Percentiles rank a stretch among this genome's conserved stretches.
phyloP scores from a whole-genome alignment of 2,113 vertebrate genomes.

The Hyla sarda region DNA sequence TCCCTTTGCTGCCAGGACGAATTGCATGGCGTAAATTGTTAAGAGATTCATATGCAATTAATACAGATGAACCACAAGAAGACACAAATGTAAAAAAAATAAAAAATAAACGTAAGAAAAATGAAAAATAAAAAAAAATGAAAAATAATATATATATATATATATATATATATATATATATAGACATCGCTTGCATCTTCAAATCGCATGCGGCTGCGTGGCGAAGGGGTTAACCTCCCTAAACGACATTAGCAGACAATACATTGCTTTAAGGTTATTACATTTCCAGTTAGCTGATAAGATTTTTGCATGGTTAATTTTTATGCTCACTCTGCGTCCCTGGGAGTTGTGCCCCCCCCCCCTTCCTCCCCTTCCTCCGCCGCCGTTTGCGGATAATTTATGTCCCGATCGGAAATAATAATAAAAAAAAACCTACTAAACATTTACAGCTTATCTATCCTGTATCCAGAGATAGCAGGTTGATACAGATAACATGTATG shows the following conservation, averaged over 20 bases:
- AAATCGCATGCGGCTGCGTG: neutral
- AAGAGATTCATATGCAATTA: too few relatives aligned
- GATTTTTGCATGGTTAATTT: conserved; percentile 58
- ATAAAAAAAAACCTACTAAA: conserved; percentile 51
- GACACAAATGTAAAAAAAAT: too few relatives aligned
- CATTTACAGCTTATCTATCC: conserved; percentile 44
- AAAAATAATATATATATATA: too few relatives aligned
- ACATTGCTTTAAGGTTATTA: conserved; percentile 54
- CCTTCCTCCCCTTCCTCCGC: neutral
- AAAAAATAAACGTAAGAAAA: too few relatives aligned
- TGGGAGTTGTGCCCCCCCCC: conserved; percentile 26
- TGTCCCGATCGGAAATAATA: conserved; percentile 53
- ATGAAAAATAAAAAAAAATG: too few relatives aligned
- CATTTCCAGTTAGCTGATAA: conserved; percentile 57
- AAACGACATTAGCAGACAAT: conserved; percentile 50
- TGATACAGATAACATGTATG: conserved; percentile 25
- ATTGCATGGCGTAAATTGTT: too few relatives aligned
- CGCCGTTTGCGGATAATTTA: conserved; percentile 56
- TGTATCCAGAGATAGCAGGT: conserved; percentile 24
- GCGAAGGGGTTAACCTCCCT: conserved; percentile 26
- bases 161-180: too few relatives aligned
- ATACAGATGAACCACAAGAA: too few relatives aligned
- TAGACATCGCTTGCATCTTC: neutral
- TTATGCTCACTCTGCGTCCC: conserved; percentile 52
- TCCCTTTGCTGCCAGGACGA: conserved; percentile 2